A percentile compares a stretch with the other conserved stretches of the same genome.
phyloP scores from a whole-genome alignment of 53 echinoderm and acorn worm species.

The Holothuria leucospilota region DNA sequence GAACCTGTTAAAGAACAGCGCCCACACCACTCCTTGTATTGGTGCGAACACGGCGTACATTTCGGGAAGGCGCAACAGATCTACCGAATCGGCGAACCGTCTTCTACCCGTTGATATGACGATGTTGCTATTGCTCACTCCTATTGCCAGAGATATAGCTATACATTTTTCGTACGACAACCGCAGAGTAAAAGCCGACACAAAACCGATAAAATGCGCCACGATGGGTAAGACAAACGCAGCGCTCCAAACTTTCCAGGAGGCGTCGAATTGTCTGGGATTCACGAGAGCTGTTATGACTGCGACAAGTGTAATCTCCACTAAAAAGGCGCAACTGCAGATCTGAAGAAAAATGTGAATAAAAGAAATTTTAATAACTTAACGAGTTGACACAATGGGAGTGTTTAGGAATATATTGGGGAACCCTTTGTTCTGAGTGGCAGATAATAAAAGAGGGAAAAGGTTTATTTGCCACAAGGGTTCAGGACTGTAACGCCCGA shows the following conservation, averaged over 20 bases:
- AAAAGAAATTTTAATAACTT: background rate
- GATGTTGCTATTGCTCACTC: slow-evolving; percentile 30
- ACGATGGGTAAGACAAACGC: slow-evolving; percentile 17
- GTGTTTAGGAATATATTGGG: no score
- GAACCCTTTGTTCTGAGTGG: no score
- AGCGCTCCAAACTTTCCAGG: background rate
- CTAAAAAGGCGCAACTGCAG: slow-evolving; percentile 31
- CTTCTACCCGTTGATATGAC: slow-evolving; percentile 15
- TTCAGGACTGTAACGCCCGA: no score
- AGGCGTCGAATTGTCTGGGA: slow-evolving; percentile 14
- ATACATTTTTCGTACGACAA: slow-evolving; percentile 34
- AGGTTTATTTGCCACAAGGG: no score
- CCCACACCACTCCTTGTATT: slow-evolving; percentile 33
- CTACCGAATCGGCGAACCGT: background rate
- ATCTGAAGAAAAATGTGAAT: background rate
- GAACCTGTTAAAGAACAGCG: slow-evolving; percentile 26
- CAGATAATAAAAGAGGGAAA: no score
- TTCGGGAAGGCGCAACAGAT: slow-evolving; percentile 16
- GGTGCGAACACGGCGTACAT: slow-evolving; percentile 30
- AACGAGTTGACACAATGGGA: no score
- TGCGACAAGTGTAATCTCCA: background rate
- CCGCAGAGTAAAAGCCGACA: background rate
- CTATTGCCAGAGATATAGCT: slow-evolving; percentile 40
- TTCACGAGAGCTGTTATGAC: background rate
- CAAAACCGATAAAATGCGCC: slow-evolving; percentile 19